A percentile compares a stretch with the other conserved stretches of the same genome.
Evolutionary conservation across 2,888 invertebrate genomes (phyloP).

Genomic region (Catocala nupta): DNA sequence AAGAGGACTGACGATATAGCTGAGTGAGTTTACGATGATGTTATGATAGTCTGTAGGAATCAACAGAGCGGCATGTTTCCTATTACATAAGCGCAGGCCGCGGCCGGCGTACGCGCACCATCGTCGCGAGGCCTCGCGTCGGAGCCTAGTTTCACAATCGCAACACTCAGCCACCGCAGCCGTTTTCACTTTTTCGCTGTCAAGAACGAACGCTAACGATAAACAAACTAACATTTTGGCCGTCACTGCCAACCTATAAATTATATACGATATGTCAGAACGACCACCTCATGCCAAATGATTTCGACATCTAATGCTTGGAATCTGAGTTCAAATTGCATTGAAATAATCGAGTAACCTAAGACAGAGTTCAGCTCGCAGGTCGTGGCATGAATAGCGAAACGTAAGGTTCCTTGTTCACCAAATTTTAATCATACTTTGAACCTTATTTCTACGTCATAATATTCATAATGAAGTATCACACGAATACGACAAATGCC

Average conservation of each 20-base stretch:
- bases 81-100: slow-evolving; percentile 70
- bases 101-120: slow-evolving; percentile 61
- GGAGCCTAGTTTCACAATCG: slow-evolving; percentile 82
- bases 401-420: slow-evolving; percentile 70
- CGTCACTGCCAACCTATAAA: slow-evolving; percentile 74
- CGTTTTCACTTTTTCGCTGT: slow-evolving; percentile 88
- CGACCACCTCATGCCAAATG: slow-evolving; percentile 48
- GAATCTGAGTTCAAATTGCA: slow-evolving; percentile 70
- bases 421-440: slow-evolving; percentile 56
- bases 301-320: slow-evolving; percentile 61
- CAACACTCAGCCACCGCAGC: slow-evolving; percentile 74
- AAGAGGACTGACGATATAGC: slow-evolving; percentile 28
- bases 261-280: slow-evolving; percentile 59
- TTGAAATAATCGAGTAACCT: slow-evolving; percentile 56
- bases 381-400: slow-evolving; percentile 64
- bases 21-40: slow-evolving; percentile 41
- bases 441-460: slow-evolving; percentile 66
- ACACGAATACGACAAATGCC: slow-evolving; percentile 56
- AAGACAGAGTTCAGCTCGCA: slow-evolving; percentile 61
- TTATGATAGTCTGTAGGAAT: slow-evolving; percentile 54
- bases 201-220: slow-evolving; percentile 85
- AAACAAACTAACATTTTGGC: slow-evolving; percentile 86
- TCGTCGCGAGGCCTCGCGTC: slow-evolving; percentile 67
- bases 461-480: slow-evolving; percentile 61
- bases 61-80: slow-evolving; percentile 62